Conservation (phyloP, 1,140 invertebrate species). For the Halyomorpha halys region DNA sequence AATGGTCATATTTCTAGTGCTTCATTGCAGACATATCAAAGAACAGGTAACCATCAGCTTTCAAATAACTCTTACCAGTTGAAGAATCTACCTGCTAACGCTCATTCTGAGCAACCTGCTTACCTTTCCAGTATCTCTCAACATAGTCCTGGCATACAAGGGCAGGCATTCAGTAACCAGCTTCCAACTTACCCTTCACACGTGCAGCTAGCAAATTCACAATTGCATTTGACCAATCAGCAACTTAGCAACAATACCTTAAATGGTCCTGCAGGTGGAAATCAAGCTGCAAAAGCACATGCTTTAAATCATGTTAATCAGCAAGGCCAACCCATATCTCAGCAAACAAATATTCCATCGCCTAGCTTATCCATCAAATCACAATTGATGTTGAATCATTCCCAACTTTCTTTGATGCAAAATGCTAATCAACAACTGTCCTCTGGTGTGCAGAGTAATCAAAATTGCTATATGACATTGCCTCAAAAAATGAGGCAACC, state of each 20-base stretch:
- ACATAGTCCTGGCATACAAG: not conserved
- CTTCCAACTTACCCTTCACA: not conserved
- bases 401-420: not conserved
- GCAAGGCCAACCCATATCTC: not conserved
- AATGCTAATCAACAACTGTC: slow-evolving; percentile 1
- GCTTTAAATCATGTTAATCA: not conserved
- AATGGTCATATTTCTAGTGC: not conserved
- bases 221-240: not conserved
- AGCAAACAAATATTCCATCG: slow-evolving; percentile 8
- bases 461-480: slow-evolving; percentile 22
- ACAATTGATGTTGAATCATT: slow-evolving; percentile 8
- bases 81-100: not conserved
- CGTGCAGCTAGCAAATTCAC: not conserved
- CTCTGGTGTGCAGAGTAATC: not conserved
- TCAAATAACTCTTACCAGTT: not conserved
- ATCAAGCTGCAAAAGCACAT: not conserved
- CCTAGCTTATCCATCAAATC: slow-evolving; percentile 23
- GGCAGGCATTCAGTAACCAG: not conserved
- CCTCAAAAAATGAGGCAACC: slow-evolving; percentile 20
- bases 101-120: not conserved
- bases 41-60: not conserved
- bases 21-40: not conserved
- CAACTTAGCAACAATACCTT: not conserved
- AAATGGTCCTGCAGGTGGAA: not conserved
- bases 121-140: not conserved